These are phyloP conservation scores for Epistrophella euchroma DNA, from an alignment of 2,888 invertebrate species.

Conservation along the genomic window DNA sequence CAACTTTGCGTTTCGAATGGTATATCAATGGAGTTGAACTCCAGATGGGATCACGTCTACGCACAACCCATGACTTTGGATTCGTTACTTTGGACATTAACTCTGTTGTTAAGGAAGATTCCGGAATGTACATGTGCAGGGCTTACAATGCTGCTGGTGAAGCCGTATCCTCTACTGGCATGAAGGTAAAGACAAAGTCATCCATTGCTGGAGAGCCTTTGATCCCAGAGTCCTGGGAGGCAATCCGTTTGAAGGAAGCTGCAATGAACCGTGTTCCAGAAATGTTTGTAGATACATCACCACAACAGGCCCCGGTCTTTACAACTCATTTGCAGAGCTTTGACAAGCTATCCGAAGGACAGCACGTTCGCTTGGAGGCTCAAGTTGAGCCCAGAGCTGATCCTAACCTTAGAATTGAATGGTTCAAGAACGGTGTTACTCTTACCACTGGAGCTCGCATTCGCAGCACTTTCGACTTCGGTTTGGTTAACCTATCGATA, in stretches of 20 bases:
- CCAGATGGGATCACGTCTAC: conserved; percentile 95
- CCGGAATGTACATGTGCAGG: conserved; percentile 96
- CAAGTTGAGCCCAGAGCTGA: conserved; percentile 96
- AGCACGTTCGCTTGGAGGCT: conserved; percentile 93
- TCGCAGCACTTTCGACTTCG: conserved; percentile 98
- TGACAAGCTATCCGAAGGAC: conserved; percentile 93
- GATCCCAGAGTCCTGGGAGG: conserved; percentile 96
- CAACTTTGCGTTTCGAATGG: conserved; percentile 96
- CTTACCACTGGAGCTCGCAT: conserved; percentile 94
- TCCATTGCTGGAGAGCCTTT: conserved; percentile 93
- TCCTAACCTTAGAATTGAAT: conserved; percentile 93
- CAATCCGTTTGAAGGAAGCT: conserved; percentile 95
- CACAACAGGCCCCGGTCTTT: conserved; percentile 97
- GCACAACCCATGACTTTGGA: conserved; percentile 96
- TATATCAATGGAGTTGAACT: conserved; percentile 97
- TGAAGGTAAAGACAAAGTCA: conserved; percentile 93
- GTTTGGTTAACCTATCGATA: conserved; percentile 95
- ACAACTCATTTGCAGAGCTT: conserved; percentile 94
- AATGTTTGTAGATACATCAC: conserved; percentile 93
- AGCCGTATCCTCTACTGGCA: conserved; percentile 95
- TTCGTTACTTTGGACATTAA: conserved; percentile 96
- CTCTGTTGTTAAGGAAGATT: conserved; percentile 94
- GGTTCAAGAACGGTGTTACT: conserved; percentile 96
- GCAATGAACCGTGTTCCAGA: conserved; percentile 95
- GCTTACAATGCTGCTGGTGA: conserved; percentile 97